These are phyloP conservation scores for Chaetorhynchus papuensis DNA, from an alignment of 2,113 vertebrate genomes.

Conservation along the genomic window DNA sequence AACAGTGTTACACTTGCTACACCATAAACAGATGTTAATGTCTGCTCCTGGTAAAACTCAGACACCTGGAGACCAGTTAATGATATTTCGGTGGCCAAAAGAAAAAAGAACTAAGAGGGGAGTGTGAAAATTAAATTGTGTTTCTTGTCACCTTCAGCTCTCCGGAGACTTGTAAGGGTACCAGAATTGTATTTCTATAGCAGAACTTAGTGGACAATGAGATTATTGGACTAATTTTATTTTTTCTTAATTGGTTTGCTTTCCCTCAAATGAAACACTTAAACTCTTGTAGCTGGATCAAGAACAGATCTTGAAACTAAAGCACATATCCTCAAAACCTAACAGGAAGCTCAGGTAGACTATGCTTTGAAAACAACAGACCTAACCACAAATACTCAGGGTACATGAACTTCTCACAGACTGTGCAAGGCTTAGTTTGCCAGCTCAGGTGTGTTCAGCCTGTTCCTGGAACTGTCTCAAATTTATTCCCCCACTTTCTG, in stretches of 20 bases:
- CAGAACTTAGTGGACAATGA: not conserved
- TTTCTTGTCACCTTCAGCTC: not conserved
- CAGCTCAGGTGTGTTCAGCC: not conserved
- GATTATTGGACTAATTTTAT: not conserved
- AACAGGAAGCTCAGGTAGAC: not conserved
- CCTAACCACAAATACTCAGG: not conserved
- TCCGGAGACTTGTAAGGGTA: not conserved
- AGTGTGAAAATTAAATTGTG: not conserved
- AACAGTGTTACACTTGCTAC: not conserved
- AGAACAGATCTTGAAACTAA: not conserved
- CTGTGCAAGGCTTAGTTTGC: not conserved
- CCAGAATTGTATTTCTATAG: not conserved
- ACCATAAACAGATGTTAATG: not conserved
- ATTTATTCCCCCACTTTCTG: not conserved
- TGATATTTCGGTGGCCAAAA: not conserved
- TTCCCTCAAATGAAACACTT: not conserved
- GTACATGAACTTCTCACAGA: not conserved
- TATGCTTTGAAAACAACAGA: not conserved
- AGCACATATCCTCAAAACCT: not conserved
- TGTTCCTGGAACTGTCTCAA: not conserved
- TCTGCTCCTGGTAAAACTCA: not conserved
- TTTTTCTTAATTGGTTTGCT: not conserved
- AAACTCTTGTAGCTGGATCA: not conserved
- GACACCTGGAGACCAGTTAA: not conserved
- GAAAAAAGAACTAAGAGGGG: not conserved